phyloP scores from a whole-genome alignment of 2,797 vertebrate genomes.

The Scarus forsteni region DNA sequence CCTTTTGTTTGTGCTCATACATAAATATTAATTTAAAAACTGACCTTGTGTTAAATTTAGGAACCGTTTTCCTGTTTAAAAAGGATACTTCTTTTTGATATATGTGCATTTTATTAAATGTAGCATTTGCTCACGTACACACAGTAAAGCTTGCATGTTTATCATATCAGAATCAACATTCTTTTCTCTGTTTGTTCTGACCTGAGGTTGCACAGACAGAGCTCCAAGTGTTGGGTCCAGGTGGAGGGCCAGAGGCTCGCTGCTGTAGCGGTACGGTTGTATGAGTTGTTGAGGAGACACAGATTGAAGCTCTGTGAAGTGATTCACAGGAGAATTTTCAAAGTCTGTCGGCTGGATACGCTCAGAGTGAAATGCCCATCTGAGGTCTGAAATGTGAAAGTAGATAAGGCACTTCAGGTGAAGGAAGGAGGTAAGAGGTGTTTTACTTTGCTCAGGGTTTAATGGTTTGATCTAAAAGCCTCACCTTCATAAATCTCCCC shows the following conservation, averaged over 20 bases:
- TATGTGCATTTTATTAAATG: neutral
- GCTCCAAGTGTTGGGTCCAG: conserved; percentile 86
- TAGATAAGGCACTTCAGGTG: neutral
- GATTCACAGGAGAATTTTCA: conserved; percentile 88
- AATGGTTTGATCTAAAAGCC: conserved; percentile 24
- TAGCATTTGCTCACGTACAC: neutral
- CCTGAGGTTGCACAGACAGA: conserved; percentile 82
- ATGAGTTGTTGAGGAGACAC: conserved; percentile 91
- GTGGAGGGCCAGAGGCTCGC: conserved; percentile 86
- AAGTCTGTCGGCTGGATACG: conserved; percentile 88
- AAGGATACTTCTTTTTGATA: neutral
- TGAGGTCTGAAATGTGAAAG: conserved; percentile 84
- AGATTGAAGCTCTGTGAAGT: conserved; percentile 94
- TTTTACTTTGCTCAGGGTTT: neutral
- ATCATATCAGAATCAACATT: neutral
- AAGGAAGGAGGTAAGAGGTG: neutral
- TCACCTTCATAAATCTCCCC: conserved; percentile 92
- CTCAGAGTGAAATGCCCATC: conserved; percentile 90
- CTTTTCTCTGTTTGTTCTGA: conserved; percentile 41
- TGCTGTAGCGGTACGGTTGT: conserved; percentile 90
- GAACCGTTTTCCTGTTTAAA: neutral
- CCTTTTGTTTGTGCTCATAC: no score
- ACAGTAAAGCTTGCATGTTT: neutral
- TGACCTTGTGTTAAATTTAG: no score
- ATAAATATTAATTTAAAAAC: no score